These are phyloP conservation scores for Mimachlamys varia DNA, from an alignment of 2,888 invertebrate species.

Conservation along the genomic window DNA sequence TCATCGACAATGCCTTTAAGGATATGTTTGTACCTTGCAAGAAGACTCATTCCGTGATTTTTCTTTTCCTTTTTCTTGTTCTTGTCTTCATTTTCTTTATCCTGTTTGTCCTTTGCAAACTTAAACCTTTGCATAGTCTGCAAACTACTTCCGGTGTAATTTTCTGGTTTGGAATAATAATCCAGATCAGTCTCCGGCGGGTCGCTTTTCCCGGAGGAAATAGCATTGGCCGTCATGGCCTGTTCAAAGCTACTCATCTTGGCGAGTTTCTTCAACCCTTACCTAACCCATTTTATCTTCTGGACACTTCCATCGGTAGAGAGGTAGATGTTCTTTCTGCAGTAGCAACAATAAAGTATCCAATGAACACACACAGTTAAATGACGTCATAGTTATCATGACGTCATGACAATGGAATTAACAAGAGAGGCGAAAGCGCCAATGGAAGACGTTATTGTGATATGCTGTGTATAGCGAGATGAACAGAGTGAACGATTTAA, in stretches of 20 bases:
- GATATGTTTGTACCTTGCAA: slow-evolving; percentile 61
- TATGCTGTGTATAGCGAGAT: not conserved
- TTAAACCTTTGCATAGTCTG: slow-evolving; percentile 65
- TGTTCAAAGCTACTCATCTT: slow-evolving; percentile 53
- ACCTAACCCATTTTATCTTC: slow-evolving; percentile 9
- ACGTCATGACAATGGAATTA: slow-evolving; percentile 36
- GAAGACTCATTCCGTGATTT: slow-evolving; percentile 48
- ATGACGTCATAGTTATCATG: slow-evolving; percentile 11
- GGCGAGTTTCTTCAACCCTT: not conserved
- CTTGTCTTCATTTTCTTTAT: slow-evolving; percentile 91
- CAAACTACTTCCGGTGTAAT: slow-evolving; percentile 74
- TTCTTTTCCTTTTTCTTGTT: slow-evolving; percentile 84
- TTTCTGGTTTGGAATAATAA: slow-evolving; percentile 76
- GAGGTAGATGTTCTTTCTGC: not conserved
- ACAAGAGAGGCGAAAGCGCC: not conserved
- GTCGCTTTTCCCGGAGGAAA: slow-evolving; percentile 58
- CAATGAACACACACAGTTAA: not conserved
- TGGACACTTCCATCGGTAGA: not conserved
- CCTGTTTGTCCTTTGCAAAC: slow-evolving; percentile 84
- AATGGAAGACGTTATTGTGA: not conserved
- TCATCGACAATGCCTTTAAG: slow-evolving; percentile 59
- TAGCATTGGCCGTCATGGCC: slow-evolving; percentile 38
- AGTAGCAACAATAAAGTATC: not conserved
- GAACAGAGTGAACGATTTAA: not conserved
- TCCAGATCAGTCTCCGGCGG: slow-evolving; percentile 74